Conservation (phyloP, 2,797 vertebrate genomes). For the Antennarius maculatus region DNA sequence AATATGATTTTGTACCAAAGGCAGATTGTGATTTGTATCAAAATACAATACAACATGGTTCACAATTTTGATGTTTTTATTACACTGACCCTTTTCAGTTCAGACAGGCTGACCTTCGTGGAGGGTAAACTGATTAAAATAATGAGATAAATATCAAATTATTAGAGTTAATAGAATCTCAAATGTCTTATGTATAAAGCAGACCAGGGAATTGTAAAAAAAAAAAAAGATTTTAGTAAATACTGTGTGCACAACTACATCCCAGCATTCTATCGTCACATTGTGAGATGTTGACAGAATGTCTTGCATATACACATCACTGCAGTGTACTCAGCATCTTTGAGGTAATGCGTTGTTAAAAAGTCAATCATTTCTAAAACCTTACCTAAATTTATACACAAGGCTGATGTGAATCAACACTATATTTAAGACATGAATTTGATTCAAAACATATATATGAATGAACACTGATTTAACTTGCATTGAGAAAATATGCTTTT, state of each 20-base stretch:
- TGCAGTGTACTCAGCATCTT: neutral
- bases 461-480: neutral
- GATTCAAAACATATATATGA: slow-evolving; percentile 2
- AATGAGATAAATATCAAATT: slow-evolving; percentile 21
- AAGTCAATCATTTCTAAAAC: slow-evolving; percentile 1
- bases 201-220: neutral
- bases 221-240: slow-evolving; percentile 1
- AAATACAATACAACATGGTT: neutral
- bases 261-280: neutral
- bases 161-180: neutral
- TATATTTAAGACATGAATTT: neutral
- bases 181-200: slow-evolving; percentile 11
- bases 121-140: slow-evolving; percentile 5
- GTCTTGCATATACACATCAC: slow-evolving; percentile 1
- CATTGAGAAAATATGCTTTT: neutral
- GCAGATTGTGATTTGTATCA: neutral
- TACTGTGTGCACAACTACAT: slow-evolving; percentile 3
- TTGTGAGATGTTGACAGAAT: neutral
- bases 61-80: neutral
- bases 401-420: neutral
- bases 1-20: neutral
- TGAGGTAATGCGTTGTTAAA: slow-evolving; percentile 1
- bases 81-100: slow-evolving; percentile 3
- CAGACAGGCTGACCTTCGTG: neutral
- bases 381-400: neutral